phyloP scores from a whole-genome alignment of 2,113 vertebrate species.

The Pterocles orientalis region DNA sequence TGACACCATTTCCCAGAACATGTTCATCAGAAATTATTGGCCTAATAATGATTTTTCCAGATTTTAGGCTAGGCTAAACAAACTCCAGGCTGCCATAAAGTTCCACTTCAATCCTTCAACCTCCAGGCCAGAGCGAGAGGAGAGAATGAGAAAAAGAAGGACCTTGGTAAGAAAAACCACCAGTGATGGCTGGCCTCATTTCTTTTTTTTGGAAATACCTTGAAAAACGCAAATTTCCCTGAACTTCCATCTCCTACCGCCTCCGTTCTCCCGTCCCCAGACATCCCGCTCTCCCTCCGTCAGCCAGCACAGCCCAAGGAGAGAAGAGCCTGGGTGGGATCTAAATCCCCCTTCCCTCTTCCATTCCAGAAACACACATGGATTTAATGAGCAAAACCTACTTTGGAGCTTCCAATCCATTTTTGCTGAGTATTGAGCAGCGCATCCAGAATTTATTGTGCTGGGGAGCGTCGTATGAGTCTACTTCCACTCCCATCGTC shows the following conservation, averaged over 20 bases:
- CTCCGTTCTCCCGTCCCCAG: background rate
- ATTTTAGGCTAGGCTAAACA: background rate
- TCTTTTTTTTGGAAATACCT: background rate
- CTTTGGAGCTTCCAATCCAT: background rate
- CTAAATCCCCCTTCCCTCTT: background rate
- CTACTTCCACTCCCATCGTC: background rate
- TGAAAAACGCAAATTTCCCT: background rate
- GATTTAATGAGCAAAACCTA: constrained; percentile 4
- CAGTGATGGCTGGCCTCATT: background rate
- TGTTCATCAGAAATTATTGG: constrained; percentile 23
- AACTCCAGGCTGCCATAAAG: background rate
- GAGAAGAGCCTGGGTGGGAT: background rate
- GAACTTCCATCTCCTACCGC: no score
- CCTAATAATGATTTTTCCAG: constrained; percentile 19
- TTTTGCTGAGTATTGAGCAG: background rate
- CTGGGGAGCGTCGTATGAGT: background rate
- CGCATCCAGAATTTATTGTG: background rate
- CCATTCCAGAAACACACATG: background rate
- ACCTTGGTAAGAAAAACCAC: background rate
- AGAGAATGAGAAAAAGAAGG: background rate
- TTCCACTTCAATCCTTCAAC: background rate
- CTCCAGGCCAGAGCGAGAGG: background rate
- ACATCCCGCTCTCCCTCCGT: background rate
- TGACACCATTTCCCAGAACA: constrained; percentile 1
- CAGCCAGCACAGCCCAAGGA: background rate